These are phyloP conservation scores for Mesorhabditis spiculigera DNA, from an alignment of 2,888 invertebrate species.

Conservation along the genomic window DNA sequence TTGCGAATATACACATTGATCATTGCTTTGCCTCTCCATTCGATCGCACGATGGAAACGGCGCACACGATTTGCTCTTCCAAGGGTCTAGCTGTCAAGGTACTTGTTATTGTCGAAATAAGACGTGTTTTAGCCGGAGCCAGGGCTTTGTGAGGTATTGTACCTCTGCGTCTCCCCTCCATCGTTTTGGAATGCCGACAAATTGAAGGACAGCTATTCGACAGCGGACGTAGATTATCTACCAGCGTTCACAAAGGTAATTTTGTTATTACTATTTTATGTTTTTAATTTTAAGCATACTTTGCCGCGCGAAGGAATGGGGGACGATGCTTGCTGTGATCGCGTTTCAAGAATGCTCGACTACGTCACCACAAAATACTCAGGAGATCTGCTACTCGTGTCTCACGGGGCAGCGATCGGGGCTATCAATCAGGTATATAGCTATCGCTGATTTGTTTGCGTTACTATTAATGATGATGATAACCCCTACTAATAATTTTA, in stretches of 20 bases:
- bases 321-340: constrained; percentile 49
- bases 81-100: constrained; percentile 46
- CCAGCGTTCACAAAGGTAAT: constrained; percentile 42
- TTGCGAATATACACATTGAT: constrained; percentile 23
- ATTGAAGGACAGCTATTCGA: constrained; percentile 42
- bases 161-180: constrained; percentile 48
- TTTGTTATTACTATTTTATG: too few species aligned
- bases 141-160: constrained; percentile 49
- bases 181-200: constrained; percentile 38
- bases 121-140: constrained; percentile 37
- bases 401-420: constrained; percentile 55
- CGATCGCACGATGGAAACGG: constrained; percentile 54
- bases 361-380: constrained; percentile 36
- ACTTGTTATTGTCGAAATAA: background rate
- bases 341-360: constrained; percentile 38
- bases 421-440: constrained; percentile 45
- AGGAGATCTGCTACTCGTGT: constrained; percentile 47
- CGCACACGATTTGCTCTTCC: constrained; percentile 33
- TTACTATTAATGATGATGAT: background rate
- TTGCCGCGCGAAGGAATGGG: constrained; percentile 45
- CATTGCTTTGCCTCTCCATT: constrained; percentile 52
- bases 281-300: constrained; percentile 25
- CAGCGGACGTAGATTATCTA: constrained; percentile 41
- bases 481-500: background rate
- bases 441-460: background rate